phyloP scores from a whole-genome alignment of 1,140 invertebrate genomes.

The Caenorhabditis inopinata region DNA sequence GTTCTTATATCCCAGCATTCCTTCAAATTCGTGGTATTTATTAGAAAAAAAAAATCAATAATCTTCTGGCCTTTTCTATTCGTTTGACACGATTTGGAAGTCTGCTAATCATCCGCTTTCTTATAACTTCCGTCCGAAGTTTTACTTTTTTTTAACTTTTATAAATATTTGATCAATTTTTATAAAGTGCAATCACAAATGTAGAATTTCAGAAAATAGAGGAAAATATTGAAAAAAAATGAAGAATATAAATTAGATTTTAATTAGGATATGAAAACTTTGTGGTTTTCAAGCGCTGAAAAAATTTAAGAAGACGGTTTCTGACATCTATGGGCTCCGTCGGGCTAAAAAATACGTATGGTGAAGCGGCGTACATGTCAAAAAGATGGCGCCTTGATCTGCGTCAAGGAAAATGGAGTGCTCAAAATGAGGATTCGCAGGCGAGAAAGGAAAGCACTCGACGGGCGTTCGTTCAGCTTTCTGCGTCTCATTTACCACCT shows the following conservation, averaged over 20 bases:
- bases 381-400: conserved; percentile 7
- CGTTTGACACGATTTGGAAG: no score
- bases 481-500: not conserved
- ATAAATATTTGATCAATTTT: not conserved
- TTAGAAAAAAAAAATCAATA: no score
- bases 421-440: not conserved
- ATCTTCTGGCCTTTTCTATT: no score
- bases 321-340: not conserved
- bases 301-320: not conserved
- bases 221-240: not conserved
- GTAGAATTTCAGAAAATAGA: not conserved
- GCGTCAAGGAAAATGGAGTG: not conserved
- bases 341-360: not conserved
- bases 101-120: no score
- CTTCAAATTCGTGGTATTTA: no score
- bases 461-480: conserved; percentile 11
- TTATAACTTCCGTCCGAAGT: no score
- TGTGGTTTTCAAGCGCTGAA: not conserved
- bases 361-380: not conserved
- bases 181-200: not conserved
- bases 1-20: no score
- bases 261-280: not conserved
- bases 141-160: no score
- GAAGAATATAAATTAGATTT: no score
- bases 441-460: conserved; percentile 4